phyloP scores from a whole-genome alignment of 2,797 vertebrate species.

The Gallinago stenura region DNA sequence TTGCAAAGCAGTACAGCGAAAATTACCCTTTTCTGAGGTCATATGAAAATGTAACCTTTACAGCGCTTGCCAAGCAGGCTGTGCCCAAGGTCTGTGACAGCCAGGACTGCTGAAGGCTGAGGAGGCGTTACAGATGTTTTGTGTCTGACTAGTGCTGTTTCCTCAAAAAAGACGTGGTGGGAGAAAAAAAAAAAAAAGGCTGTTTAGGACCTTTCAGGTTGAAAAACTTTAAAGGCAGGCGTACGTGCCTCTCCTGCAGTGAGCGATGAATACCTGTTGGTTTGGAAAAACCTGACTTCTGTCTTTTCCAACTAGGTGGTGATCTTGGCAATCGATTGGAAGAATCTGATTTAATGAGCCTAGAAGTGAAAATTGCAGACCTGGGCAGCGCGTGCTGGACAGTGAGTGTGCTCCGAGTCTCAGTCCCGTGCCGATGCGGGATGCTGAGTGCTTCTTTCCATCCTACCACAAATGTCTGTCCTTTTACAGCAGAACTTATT shows the following conservation, averaged over 20 bases:
- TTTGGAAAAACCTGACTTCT: neutral
- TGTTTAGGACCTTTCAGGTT: neutral
- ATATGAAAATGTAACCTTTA: neutral
- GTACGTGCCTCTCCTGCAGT: neutral
- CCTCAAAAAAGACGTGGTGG: neutral
- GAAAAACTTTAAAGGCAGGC: neutral
- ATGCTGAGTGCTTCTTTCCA: neutral
- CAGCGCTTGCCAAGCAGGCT: fast-evolving
- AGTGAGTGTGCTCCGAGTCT: conserved; percentile 72
- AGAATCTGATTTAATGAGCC: conserved; percentile 72
- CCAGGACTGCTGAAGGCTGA: neutral
- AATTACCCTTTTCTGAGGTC: neutral
- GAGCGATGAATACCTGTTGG: neutral
- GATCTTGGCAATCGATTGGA: conserved; percentile 39
- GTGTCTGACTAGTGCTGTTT: neutral
- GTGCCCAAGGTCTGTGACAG: neutral
- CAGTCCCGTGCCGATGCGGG: fast-evolving
- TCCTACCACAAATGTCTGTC: neutral
- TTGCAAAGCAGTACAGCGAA: neutral
- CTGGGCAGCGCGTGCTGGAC: conserved; percentile 92
- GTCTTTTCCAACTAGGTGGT: conserved; percentile 8
- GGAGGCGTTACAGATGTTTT: neutral
- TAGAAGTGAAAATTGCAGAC: conserved; percentile 89
- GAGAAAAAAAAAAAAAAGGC: neutral
- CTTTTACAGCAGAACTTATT: neutral